Evolutionary conservation across 2,888 invertebrate species (phyloP).

Genomic region (Agapetus fuscipes): DNA sequence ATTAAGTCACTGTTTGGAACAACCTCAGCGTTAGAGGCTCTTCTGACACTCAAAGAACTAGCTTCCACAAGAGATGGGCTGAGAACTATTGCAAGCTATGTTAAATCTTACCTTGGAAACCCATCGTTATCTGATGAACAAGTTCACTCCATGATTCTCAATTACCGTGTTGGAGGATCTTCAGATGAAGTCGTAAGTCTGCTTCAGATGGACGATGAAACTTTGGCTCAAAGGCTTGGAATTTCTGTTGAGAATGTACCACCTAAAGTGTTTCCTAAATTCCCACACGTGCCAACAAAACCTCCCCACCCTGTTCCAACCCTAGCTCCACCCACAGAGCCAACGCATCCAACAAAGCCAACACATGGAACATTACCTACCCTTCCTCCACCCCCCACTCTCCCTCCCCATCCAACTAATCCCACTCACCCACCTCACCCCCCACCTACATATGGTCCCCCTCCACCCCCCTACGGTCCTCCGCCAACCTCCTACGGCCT

Average conservation of each 20-base stretch:
- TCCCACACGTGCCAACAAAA: no score
- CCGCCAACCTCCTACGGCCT: not conserved
- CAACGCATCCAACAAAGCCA: no score
- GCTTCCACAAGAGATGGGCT: constrained; percentile 15
- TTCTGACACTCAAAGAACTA: constrained; percentile 12
- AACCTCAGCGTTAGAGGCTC: constrained; percentile 10
- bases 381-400: no score
- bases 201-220: not conserved
- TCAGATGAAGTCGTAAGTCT: not conserved
- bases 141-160: constrained; percentile 5
- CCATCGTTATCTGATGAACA: constrained; percentile 9
- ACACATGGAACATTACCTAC: no score
- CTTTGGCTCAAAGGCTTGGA: not conserved
- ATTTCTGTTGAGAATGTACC: no score
- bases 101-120: constrained; percentile 12
- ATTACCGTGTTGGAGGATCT: not conserved
- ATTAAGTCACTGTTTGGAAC: constrained; percentile 16
- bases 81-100: constrained; percentile 12
- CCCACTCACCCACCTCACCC: no score
- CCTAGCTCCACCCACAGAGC: no score
- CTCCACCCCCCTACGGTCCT: not conserved
- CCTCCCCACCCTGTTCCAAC: no score
- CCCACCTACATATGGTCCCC: not conserved
- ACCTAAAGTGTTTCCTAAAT: no score
- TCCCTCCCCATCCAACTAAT: no score